Percentiles rank a stretch among this genome's conserved stretches.
Conservation (phyloP, 2,888 invertebrate species). For the Acheta domesticus region DNA sequence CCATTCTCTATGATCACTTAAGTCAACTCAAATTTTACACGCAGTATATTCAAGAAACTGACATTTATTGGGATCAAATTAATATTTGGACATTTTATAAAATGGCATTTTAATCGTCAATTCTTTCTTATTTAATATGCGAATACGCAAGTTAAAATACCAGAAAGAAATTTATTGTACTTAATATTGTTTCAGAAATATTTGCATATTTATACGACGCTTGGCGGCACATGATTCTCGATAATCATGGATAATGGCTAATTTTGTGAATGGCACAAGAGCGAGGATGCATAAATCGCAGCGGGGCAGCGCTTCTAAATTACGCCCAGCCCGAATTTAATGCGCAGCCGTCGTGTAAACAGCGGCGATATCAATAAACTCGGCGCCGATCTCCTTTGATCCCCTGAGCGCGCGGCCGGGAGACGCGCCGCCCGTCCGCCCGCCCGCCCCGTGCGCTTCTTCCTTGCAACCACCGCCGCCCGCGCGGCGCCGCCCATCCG, state of each 20-base stretch:
- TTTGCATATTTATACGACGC: too few relatives aligned
- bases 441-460: background rate
- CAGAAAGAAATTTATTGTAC: too few relatives aligned
- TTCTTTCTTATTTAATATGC: too few relatives aligned
- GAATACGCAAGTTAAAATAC: too few relatives aligned
- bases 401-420: background rate
- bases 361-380: slow-evolving; percentile 5
- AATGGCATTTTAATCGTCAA: too few relatives aligned
- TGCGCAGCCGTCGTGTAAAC: background rate
- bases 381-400: background rate
- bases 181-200: too few relatives aligned
- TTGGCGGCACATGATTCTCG: background rate
- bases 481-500: background rate
- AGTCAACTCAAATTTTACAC: too few relatives aligned
- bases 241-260: slow-evolving; percentile 6
- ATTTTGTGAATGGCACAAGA: background rate
- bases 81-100: too few relatives aligned
- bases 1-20: too few relatives aligned
- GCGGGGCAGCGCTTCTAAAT: background rate
- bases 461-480: background rate
- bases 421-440: background rate
- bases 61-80: too few relatives aligned
- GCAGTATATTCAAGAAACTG: too few relatives aligned
- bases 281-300: background rate
- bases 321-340: background rate